Base-by-base conservation (phyloP, 30 jellyfish, hydroid and myxozoan genomes). In the Aurelia coerulea region DNA sequence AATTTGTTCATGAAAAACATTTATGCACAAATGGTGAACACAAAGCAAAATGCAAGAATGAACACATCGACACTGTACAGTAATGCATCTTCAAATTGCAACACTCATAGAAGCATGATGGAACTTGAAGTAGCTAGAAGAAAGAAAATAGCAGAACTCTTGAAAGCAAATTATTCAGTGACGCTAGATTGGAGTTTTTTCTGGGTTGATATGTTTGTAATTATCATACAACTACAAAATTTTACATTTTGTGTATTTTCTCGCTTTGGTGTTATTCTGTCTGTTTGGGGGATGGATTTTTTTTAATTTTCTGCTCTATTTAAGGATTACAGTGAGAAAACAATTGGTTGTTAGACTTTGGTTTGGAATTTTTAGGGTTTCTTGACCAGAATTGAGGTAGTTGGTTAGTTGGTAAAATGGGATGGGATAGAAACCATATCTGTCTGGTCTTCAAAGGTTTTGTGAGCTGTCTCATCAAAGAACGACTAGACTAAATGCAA, bases 131-230 rank as follows among this genome's bases (percentile, higher is more conserved):
- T 60, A 46, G 56, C 56, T 46, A 46, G 56, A 46, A 46, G 70
- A 60, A 60, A 11, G 35, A 60, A 60, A 23, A 2, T 60, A 9
- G 31, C 35, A 17, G 70, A 60, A 60, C 70, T 60, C 35, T 60
- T 60, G 35, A 60, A 60, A 60, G 70, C 70, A 60, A 23, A 60
- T 60, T 60, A 60, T 60, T 60, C 70, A 60, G 70, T 60, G 70
- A 60, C 35, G 3, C 70, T 23, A 60, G 35, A 60, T n/a, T 60
- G 70, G 70, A 60, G 70, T 60, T 60, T 17, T 13, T 60, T 60
- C 70, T 11, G 70, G 70, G 70, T 60, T 60, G 31, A 60, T 60
- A 60, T 60, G 70, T 60, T 60, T 60, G 11, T 60, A 60, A 60
- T 60, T 60, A 17, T 60, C 31, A 60, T n/a, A n/a, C 31, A 17